A percentile compares a stretch with the other conserved stretches of the same genome.
phyloP scores from a whole-genome alignment of 2,888 invertebrate species.

The Hypercompe scribonia region DNA sequence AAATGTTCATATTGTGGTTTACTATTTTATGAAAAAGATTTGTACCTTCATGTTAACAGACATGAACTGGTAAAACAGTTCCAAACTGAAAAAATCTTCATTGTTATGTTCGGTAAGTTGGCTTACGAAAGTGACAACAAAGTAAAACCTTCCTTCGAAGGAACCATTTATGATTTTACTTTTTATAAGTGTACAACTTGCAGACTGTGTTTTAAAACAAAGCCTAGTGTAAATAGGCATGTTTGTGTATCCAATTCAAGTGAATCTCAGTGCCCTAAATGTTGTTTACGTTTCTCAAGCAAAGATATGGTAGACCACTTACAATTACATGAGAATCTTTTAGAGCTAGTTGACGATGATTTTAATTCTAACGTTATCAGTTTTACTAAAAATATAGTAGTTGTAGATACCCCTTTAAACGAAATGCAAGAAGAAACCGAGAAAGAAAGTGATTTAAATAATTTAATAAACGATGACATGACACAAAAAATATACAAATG shows the following conservation, averaged over 20 bases:
- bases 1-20: slow-evolving; percentile 68
- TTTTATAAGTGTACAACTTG: slow-evolving; percentile 70
- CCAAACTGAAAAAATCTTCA: slow-evolving; percentile 62
- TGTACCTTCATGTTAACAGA: slow-evolving; percentile 60
- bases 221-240: slow-evolving; percentile 53
- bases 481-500: slow-evolving; percentile 67
- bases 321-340: slow-evolving; percentile 63
- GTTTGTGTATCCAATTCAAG: slow-evolving; percentile 56
- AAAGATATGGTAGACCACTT: slow-evolving; percentile 61
- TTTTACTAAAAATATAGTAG: slow-evolving; percentile 12
- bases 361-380: slow-evolving; percentile 62
- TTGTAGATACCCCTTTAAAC: background rate
- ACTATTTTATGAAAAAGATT: slow-evolving; percentile 56
- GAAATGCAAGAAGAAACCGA: background rate
- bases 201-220: slow-evolving; percentile 59
- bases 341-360: slow-evolving; percentile 53
- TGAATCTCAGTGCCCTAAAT: slow-evolving; percentile 63
- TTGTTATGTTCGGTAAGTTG: slow-evolving; percentile 65
- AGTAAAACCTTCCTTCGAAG: slow-evolving; percentile 55
- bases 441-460: background rate
- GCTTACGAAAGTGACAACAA: slow-evolving; percentile 20
- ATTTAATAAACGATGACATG: slow-evolving; percentile 25
- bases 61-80: slow-evolving; percentile 63
- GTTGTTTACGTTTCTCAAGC: slow-evolving; percentile 62
- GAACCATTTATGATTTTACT: slow-evolving; percentile 66